Base-by-base conservation (phyloP, 1,140 invertebrate species). In the Carcinoscorpius rotundicauda region DNA sequence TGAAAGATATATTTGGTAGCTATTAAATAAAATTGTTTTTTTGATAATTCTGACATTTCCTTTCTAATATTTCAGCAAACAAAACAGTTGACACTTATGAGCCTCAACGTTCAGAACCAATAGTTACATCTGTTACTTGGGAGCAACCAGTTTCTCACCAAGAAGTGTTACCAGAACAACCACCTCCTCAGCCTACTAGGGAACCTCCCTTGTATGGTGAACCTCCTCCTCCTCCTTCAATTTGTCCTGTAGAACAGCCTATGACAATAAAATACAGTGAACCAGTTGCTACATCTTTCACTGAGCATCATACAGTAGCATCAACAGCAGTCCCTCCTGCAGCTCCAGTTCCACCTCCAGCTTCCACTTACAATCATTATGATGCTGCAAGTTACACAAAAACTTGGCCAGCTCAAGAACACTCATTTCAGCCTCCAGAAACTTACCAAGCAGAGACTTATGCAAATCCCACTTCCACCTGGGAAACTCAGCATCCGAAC, bases 371-470 rank as follows among this genome's bases (percentile, higher is more conserved):
- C 6, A 63, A 64, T 52, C 49, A 29, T 11, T 61, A 64, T 10
- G 62, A 68, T 52, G 61, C 62, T 49, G 10, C 61, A 29, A 63
- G 61, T 58, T 67, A 67, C 51, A 10, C 59, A 4, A 67, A 67
- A n/a, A 50, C 66, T 3, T 68, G 66, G 66, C 48, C 63, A 49
- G 9, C 63, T 6, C 61, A 52, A 48, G 66, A 65, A 52, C 63
- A 65, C 50, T 62, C 63, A 52, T 68, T 65, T 10, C 66, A 62
- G 63, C 29, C 29, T 29, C 29, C 29, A 29, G 29, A 29, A 29
- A 29, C 29, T 29, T 29, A 29, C 29, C 29, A 29, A 29, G 29
- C 29, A 29, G 29, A 29, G 29, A 29, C 29, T 29, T 29, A 29
- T 29, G 29, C 29, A 29, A 29, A 29, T 29, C 29, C 29, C 29